Base-by-base conservation (phyloP, 2,113 vertebrate species). In the Phrynosoma blainvillii region DNA sequence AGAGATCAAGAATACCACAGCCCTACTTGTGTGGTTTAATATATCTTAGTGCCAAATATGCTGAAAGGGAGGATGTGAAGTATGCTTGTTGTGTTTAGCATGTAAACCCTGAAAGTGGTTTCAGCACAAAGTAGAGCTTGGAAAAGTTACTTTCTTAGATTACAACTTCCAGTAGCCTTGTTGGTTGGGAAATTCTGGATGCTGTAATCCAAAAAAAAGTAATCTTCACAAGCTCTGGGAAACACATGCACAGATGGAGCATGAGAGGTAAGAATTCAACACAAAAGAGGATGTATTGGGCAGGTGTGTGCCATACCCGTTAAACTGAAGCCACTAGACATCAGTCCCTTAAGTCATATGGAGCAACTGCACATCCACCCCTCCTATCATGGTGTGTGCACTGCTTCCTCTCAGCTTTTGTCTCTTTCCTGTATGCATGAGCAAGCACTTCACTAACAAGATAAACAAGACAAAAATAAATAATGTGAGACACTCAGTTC, bases 401-500 rank as follows among this genome's bases (percentile, higher is more conserved):
- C 7, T 56, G n/a, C 36, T 79, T 65, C 1, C 62, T 91, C 36
- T 80, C 77, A 36, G 42, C 30, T 90, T 86, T 62, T 73, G 18
- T n/a, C 16, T 9, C 30, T 77, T 81, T 62, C 4, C 87, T 65
- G 71, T 77, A 62, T 40, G 76, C 83, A 70, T 47, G 78, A 88
- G 71, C 21, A 79, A 82, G 59, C 47, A 77, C 21, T 81, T 84
- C 5, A n/a, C 30, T 73, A 87, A 80, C 54, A 82, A 78, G 52
- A 65, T 27, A 85, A 89, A 89, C 40, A 88, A 88, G 74, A 21
- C 73, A 70, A 82, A 25, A 91, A 83, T 86, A 91, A 90, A 90
- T 16, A 87, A 83, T 4, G 84, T 10, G 6, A 87, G 79, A n/a
- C 77, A 83, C 78, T 87, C 79, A 27, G 73, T 32, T 62, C 73